These are phyloP conservation scores for Gandaritis pyraliata DNA, from an alignment of 2,888 invertebrate species.

Conservation along the genomic window DNA sequence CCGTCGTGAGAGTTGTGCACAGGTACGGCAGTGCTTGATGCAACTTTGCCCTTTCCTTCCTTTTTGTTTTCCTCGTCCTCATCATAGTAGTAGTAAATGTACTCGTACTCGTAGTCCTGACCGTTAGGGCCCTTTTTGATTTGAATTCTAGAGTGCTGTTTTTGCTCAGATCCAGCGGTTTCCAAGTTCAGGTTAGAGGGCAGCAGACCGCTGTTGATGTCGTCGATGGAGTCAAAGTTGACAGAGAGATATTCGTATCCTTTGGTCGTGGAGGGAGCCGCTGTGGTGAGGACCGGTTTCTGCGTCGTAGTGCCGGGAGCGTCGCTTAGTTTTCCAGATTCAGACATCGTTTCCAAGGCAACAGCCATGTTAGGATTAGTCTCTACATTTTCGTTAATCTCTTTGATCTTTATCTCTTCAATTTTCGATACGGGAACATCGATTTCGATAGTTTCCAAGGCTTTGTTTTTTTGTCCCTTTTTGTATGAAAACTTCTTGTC, in stretches of 20 bases:
- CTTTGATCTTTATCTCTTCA: constrained; percentile 78
- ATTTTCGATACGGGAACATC: constrained; percentile 78
- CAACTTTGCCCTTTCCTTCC: constrained; percentile 50
- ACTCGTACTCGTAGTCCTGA: constrained; percentile 96
- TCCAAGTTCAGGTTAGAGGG: constrained; percentile 83
- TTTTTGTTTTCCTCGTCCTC: constrained; percentile 88
- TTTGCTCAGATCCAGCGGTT: constrained; percentile 87
- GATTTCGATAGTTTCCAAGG: constrained; percentile 74
- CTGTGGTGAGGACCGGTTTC: constrained; percentile 83
- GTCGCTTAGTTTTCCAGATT: constrained; percentile 75
- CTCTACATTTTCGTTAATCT: constrained; percentile 78
- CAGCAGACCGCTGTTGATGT: constrained; percentile 75
- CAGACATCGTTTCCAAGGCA: constrained; percentile 76
- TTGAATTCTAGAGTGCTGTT: constrained; percentile 89
- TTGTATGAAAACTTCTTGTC: constrained; percentile 69
- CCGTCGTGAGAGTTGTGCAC: constrained; percentile 85
- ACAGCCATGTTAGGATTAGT: constrained; percentile 76
- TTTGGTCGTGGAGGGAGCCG: constrained; percentile 66
- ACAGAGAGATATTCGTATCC: constrained; percentile 74
- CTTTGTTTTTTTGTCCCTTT: constrained; percentile 71
- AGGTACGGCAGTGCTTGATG: constrained; percentile 56
- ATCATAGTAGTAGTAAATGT: constrained; percentile 95
- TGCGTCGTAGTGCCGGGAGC: constrained; percentile 79
- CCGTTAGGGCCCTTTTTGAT: constrained; percentile 95
- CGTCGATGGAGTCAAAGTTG: constrained; percentile 80